These are phyloP conservation scores for Sinopyrophorus schimmeli DNA, from an alignment of 2,888 invertebrate species.

Conservation along the genomic window DNA sequence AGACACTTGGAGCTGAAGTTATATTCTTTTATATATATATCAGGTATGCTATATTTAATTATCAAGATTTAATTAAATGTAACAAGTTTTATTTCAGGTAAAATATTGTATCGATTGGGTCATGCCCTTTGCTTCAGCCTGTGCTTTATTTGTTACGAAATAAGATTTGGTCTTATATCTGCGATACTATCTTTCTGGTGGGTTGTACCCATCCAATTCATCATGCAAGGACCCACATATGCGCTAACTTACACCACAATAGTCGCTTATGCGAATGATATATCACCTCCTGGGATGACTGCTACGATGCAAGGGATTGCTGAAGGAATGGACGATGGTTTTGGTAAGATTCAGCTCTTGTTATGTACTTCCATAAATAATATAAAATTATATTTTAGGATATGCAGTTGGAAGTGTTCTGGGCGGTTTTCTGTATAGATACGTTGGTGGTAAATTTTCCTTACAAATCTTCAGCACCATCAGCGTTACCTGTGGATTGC, in stretches of 20 bases:
- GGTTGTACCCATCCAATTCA: constrained; percentile 75
- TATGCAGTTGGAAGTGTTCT: constrained; percentile 75
- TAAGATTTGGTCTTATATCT: constrained; percentile 76
- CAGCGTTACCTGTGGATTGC: constrained; percentile 54
- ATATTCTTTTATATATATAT: constrained; percentile 76
- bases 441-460: not conserved
- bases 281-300: constrained; percentile 67
- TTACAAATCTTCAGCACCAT: constrained; percentile 58
- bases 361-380: constrained; percentile 12
- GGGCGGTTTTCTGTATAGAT: constrained; percentile 59
- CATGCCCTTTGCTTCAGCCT: constrained; percentile 78
- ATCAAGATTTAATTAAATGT: no score
- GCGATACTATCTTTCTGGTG: constrained; percentile 81
- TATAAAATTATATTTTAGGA: constrained; percentile 55
- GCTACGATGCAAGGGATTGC: constrained; percentile 86
- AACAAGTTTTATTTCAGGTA: no score
- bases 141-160: constrained; percentile 74
- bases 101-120: constrained; percentile 77
- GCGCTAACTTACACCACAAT: constrained; percentile 83
- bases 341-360: constrained; percentile 59
- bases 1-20: constrained; percentile 78
- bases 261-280: constrained; percentile 64
- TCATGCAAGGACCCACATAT: constrained; percentile 86
- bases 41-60: no score
- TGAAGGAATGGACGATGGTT: constrained; percentile 86